Conservation (phyloP, 1,140 invertebrate genomes). For the Camponotus floridanus region DNA sequence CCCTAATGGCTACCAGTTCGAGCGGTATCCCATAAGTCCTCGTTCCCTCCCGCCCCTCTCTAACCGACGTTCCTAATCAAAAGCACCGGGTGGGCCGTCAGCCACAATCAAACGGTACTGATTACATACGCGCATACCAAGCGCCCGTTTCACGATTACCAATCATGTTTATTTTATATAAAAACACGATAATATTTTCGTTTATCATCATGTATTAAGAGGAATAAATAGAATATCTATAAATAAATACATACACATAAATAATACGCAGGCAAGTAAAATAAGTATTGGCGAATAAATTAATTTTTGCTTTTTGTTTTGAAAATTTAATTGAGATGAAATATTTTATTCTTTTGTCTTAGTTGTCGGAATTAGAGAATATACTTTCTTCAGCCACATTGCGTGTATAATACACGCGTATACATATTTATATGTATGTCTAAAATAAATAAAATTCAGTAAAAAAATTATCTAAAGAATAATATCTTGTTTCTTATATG, state of each 20-base stretch:
- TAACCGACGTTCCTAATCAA: slow-evolving; percentile 55
- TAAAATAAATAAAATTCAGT: neutral
- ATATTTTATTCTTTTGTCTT: neutral
- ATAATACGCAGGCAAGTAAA: neutral
- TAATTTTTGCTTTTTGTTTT: neutral
- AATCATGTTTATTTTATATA: slow-evolving; percentile 32
- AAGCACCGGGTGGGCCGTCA: slow-evolving; percentile 53
- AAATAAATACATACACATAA: no score
- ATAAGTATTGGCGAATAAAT: neutral
- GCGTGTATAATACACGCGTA: no score
- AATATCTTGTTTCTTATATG: no score
- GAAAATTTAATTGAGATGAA: neutral
- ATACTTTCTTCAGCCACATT: no score
- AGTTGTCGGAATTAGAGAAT: neutral
- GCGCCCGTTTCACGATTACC: slow-evolving; percentile 25
- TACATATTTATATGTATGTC: neutral
- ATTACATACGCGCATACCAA: slow-evolving; percentile 53
- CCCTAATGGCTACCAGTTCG: slow-evolving; percentile 47
- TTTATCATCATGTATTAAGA: neutral
- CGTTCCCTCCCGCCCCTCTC: neutral
- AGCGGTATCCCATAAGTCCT: slow-evolving; percentile 52
- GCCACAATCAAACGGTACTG: slow-evolving; percentile 66
- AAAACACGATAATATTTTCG: neutral
- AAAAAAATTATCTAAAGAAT: no score
- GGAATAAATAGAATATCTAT: neutral